Conservation (phyloP, 2,888 invertebrate genomes). For the Agonopterix subpropinquella region DNA sequence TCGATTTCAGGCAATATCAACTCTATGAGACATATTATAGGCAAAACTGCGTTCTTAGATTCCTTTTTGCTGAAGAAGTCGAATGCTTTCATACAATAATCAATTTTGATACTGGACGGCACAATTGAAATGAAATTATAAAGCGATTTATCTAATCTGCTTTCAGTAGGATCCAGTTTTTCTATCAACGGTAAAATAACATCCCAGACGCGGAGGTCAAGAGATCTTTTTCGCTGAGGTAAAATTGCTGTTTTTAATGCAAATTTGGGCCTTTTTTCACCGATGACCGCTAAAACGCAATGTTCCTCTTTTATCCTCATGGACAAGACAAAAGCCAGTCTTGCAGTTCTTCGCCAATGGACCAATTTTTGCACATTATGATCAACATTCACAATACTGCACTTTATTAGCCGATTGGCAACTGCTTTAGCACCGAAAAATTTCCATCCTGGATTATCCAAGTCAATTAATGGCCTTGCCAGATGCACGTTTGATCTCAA, state of each 20-base stretch:
- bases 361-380: slow-evolving; percentile 22
- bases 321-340: slow-evolving; percentile 31
- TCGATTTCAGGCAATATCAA: slow-evolving; percentile 23
- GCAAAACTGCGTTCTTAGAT: slow-evolving; percentile 12
- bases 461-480: slow-evolving; percentile 28
- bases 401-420: slow-evolving; percentile 30
- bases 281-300: slow-evolving; percentile 22
- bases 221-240: slow-evolving; percentile 15
- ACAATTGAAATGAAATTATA: slow-evolving; percentile 18
- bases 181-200: slow-evolving; percentile 27
- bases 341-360: slow-evolving; percentile 28
- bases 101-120: slow-evolving; percentile 27
- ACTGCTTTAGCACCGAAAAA: slow-evolving; percentile 37
- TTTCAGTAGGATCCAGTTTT: slow-evolving; percentile 17
- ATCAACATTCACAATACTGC: slow-evolving; percentile 22
- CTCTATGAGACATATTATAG: slow-evolving; percentile 26
- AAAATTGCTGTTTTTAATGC: slow-evolving; percentile 30
- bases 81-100: slow-evolving; percentile 33
- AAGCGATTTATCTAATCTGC: slow-evolving; percentile 9
- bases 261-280: slow-evolving; percentile 23
- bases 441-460: slow-evolving; percentile 29
- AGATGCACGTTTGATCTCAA: slow-evolving; percentile 36
- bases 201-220: slow-evolving; percentile 34
- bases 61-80: slow-evolving; percentile 16
- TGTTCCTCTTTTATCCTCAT: slow-evolving; percentile 19